These are phyloP conservation scores for Gymnarchus niloticus DNA, from an alignment of 2,113 vertebrate genomes.

Conservation along the genomic window DNA sequence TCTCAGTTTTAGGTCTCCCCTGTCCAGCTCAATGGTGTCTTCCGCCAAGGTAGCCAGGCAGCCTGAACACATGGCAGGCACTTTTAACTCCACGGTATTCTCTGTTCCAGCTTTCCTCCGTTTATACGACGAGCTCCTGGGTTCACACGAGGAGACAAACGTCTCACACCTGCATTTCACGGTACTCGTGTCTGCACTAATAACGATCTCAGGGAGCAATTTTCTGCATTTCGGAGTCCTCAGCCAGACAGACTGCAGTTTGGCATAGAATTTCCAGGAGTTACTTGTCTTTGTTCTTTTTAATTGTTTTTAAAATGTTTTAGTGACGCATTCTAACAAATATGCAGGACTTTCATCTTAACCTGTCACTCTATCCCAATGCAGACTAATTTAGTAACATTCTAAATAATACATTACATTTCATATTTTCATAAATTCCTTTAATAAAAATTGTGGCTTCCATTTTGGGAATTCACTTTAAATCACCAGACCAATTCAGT, in stretches of 20 bases:
- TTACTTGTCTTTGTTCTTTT: constrained; percentile 30
- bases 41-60: neutral
- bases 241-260: constrained; percentile 28
- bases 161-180: constrained; percentile 16
- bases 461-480: neutral
- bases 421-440: neutral
- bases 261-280: constrained; percentile 28
- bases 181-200: constrained; percentile 25
- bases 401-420: neutral
- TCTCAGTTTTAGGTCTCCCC: neutral
- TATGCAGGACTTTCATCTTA: constrained; percentile 24
- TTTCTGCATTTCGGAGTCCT: constrained; percentile 11
- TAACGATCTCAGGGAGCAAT: constrained; percentile 21
- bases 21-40: neutral
- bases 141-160: neutral
- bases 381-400: neutral
- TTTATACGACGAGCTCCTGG: neutral
- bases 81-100: neutral
- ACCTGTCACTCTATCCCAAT: constrained; percentile 11
- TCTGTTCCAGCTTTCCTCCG: neutral
- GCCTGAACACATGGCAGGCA: neutral
- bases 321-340: constrained; percentile 27
- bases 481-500: no score
- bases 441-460: neutral
- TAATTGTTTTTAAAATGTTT: constrained; percentile 31